Evolutionary conservation across 2,113 vertebrate genomes (phyloP), one percentile per base, ranked within the genome.

Genomic region (Thamnophis sirtalis): DNA sequence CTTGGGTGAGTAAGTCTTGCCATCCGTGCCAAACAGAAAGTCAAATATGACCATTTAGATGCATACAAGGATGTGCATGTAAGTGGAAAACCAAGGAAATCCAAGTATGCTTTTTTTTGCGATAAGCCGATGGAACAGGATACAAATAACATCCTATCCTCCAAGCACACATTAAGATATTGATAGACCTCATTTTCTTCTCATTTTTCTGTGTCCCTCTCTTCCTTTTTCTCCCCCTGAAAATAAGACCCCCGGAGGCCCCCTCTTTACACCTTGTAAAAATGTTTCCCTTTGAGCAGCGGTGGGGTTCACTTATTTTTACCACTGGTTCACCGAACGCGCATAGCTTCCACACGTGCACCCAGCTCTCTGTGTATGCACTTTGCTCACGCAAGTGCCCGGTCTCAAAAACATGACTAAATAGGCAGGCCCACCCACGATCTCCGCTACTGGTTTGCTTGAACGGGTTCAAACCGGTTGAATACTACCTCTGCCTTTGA

Each of bases 91-190:
- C 73, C 49, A 15, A 63, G 87, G 90, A 43, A 90, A 93, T 84
- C 15, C 1, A 93, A 5, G 54, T 15, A 6, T 0, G 2, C 22
- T 93, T 84, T 95, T 90, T 90, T 5, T 84, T 86, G 38, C n/a
- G 49, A 73, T 33, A 38, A 38, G 15, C n/a, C 2, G n/a, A 73
- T 2, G n/a, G n/a, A 73, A 73, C 15, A 33, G 63, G 63, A n/a
- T 15, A 68, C 11, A 73, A 73, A 73, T 10, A n/a, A 68, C 15
- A 73, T 19, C 68, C 38, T 17, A 7, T 73, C 15, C 68, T 33
- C 13, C n/a, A 93, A 28, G 94, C 94, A 95, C 95, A 93, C 95
- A 93, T 94, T 97, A 95, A 95, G 96, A 95, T 96, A 96, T 96
- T 97, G 96, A 97, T 96, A 94, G 94, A 96, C 94, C n/a, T 73